Conservation (phyloP, 2,888 invertebrate species). For the Pteria penguin region DNA sequence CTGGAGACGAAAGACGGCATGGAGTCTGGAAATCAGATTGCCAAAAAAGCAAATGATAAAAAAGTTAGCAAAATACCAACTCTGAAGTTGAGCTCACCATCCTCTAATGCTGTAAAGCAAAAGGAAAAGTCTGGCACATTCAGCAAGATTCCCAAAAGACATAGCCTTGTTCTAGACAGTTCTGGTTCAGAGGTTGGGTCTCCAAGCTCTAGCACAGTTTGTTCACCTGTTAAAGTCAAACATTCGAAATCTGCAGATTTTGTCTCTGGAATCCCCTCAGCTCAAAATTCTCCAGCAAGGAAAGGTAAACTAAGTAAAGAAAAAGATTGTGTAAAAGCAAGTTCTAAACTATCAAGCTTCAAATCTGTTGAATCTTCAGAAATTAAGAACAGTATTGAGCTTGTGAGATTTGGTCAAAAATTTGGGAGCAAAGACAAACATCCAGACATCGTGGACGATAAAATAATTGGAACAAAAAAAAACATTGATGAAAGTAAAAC, state of each 20-base stretch:
- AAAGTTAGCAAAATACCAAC: conserved; percentile 19
- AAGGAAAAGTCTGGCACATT: not conserved
- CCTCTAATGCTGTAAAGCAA: not conserved
- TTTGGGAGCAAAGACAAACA: not conserved
- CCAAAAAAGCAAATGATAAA: not conserved
- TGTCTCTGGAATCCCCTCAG: not conserved
- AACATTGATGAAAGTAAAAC: not conserved
- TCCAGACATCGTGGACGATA: not conserved
- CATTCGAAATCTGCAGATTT: conserved; percentile 16
- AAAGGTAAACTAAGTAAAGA: not conserved
- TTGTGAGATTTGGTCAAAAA: not conserved
- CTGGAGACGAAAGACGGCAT: not conserved
- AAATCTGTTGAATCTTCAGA: not conserved
- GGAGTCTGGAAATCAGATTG: not conserved
- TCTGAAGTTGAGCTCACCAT: not conserved
- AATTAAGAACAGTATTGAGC: not conserved
- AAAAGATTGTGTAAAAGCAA: not conserved
- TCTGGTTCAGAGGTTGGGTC: conserved; percentile 16
- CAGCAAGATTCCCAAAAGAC: conserved; percentile 15
- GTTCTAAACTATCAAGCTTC: not conserved
- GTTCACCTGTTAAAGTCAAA: conserved; percentile 14
- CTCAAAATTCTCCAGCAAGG: conserved; percentile 12
- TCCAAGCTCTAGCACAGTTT: conserved; percentile 3
- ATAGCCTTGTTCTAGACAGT: conserved; percentile 16
- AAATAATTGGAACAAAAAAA: not conserved